A percentile compares a stretch with the other conserved stretches of the same genome.
These are phyloP conservation scores for Engraulis encrasicolus DNA, from an alignment of 2,113 vertebrate species.

Conservation along the genomic window DNA sequence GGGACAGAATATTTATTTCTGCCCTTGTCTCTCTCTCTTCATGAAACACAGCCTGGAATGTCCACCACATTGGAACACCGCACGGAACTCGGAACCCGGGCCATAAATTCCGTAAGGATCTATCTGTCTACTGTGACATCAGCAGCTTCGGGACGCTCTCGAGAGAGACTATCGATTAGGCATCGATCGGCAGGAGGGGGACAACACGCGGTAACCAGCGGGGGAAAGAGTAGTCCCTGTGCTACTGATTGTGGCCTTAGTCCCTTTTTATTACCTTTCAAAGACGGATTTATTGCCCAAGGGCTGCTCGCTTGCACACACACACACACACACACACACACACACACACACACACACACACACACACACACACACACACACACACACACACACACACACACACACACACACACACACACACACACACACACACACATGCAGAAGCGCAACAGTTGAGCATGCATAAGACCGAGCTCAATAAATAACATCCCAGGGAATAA, in stretches of 20 bases:
- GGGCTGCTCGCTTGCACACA: not conserved
- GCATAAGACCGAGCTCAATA: not conserved
- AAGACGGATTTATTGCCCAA: not conserved
- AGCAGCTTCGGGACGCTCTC: conserved; percentile 11
- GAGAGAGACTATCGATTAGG: not conserved
- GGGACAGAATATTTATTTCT: not conserved
- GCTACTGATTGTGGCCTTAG: conserved; percentile 14
- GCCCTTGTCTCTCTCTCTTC: too few species aligned
- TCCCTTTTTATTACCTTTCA: conserved; percentile 20
- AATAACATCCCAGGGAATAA: not conserved
- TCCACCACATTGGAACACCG: too few species aligned
- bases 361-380: not conserved
- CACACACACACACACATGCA: not conserved
- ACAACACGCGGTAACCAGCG: not conserved
- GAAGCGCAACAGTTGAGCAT: conserved; percentile 8
- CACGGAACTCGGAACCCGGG: not conserved
- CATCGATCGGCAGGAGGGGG: not conserved
- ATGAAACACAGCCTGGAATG: conserved; percentile 7
- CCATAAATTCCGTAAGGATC: conserved; percentile 12
- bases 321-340: not conserved
- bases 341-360: not conserved
- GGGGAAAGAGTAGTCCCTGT: conserved; percentile 5
- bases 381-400: not conserved
- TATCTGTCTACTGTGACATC: conserved; percentile 31
- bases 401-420: not conserved